A percentile compares a stretch with the other conserved stretches of the same genome.
These are phyloP conservation scores for Vulpes vulpes DNA, from an alignment of 2,113 vertebrate species.

Conservation along the genomic window DNA sequence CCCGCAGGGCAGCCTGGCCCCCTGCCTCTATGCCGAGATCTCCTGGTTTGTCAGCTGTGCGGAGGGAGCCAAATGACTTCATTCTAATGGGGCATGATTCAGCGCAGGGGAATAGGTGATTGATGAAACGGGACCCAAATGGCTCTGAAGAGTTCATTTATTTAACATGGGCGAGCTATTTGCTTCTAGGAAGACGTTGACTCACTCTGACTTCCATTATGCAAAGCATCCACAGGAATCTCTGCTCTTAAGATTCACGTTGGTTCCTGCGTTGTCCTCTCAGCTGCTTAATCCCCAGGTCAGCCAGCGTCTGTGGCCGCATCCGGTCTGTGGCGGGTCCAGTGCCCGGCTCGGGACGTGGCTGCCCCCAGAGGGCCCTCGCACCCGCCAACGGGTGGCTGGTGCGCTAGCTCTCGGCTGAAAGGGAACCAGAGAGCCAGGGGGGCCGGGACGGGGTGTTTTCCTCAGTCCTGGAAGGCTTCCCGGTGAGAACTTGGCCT, in stretches of 20 bases:
- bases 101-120: constrained; percentile 60
- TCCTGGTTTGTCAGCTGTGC: constrained; percentile 58
- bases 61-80: constrained; percentile 72
- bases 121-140: constrained; percentile 74
- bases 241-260: constrained; percentile 57
- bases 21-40: neutral
- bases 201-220: constrained; percentile 76
- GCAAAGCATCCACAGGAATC: constrained; percentile 70
- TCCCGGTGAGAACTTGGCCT: neutral
- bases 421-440: neutral
- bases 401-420: neutral
- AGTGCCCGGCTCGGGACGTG: neutral
- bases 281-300: constrained; percentile 6
- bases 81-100: constrained; percentile 74
- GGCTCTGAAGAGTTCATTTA: constrained; percentile 80
- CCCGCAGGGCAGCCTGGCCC: neutral
- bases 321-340: neutral
- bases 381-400: neutral
- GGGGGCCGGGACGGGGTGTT: neutral
- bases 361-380: neutral
- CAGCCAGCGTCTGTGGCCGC: neutral
- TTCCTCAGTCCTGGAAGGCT: neutral
- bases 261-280: neutral
- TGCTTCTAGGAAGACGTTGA: constrained; percentile 79
- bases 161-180: constrained; percentile 77